Evolutionary conservation across 2,797 vertebrate genomes (phyloP).

Genomic region (Etheostoma perlongum): DNA sequence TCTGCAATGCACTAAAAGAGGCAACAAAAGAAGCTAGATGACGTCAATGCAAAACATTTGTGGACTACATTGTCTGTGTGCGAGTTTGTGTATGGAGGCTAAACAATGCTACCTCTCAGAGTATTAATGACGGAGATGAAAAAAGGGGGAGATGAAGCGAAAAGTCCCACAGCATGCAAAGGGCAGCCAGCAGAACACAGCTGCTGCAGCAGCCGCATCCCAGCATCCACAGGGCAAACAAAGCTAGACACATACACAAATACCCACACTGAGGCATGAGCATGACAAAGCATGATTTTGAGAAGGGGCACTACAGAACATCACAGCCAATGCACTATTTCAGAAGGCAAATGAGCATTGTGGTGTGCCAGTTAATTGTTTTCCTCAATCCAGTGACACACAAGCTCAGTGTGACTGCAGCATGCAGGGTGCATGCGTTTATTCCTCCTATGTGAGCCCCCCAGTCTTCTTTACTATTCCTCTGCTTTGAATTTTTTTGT

Average conservation of each 20-base stretch:
- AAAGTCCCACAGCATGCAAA: constrained; percentile 42
- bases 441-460: constrained; percentile 29
- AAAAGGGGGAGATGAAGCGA: constrained; percentile 26
- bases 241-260: constrained; percentile 15
- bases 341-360: constrained; percentile 41
- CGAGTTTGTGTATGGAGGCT: neutral
- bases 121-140: constrained; percentile 15
- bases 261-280: constrained; percentile 3
- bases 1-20: neutral
- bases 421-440: constrained; percentile 25
- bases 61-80: neutral
- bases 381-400: constrained; percentile 51
- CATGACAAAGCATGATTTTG: constrained; percentile 27
- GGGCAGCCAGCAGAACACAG: constrained; percentile 12
- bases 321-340: constrained; percentile 26
- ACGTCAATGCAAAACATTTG: constrained; percentile 4
- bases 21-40: neutral
- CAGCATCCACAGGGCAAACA: constrained; percentile 15
- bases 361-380: constrained; percentile 57
- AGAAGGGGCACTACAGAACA: constrained; percentile 21
- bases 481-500: constrained; percentile 1
- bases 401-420: constrained; percentile 26
- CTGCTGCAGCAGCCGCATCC: constrained; percentile 26
- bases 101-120: constrained; percentile 3
- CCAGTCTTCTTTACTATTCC: constrained; percentile 2